Evolutionary conservation across 2,113 vertebrate species (phyloP).

Genomic region (Hypanus sabinus): DNA sequence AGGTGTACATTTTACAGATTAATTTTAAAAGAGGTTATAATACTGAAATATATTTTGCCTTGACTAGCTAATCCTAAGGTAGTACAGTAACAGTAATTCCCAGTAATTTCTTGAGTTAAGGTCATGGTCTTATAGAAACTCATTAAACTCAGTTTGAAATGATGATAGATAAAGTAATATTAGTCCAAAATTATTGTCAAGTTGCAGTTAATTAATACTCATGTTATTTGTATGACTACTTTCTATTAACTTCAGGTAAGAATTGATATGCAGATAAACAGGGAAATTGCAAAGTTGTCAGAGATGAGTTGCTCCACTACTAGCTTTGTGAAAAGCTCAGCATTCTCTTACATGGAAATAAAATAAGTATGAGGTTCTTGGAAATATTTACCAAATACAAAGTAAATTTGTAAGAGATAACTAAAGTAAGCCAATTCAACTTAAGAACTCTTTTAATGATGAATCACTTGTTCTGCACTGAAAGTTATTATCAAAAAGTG

Average conservation of each 20-base stretch:
- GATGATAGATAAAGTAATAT: background rate
- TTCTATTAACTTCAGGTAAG: background rate
- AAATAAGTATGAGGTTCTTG: no score
- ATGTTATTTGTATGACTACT: background rate
- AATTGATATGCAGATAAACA: background rate
- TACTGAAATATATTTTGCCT: background rate
- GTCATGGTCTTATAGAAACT: background rate
- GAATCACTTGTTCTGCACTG: no score
- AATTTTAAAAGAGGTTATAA: background rate
- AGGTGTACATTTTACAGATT: no score
- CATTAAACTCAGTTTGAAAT: background rate
- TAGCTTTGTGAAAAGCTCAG: background rate
- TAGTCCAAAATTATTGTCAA: slow-evolving; percentile 1
- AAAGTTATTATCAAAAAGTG: no score
- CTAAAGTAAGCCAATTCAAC: no score
- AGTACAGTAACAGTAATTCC: background rate
- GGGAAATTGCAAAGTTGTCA: background rate
- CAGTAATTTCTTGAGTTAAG: background rate
- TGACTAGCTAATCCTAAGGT: background rate
- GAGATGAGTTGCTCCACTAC: background rate
- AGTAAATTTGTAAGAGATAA: no score
- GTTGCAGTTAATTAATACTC: background rate
- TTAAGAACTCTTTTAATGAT: no score
- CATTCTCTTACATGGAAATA: background rate
- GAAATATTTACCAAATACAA: no score